Percentiles rank a stretch among this genome's conserved stretches.
Evolutionary conservation across 2,797 vertebrate genomes (phyloP).

Genomic region (Prionace glauca): DNA sequence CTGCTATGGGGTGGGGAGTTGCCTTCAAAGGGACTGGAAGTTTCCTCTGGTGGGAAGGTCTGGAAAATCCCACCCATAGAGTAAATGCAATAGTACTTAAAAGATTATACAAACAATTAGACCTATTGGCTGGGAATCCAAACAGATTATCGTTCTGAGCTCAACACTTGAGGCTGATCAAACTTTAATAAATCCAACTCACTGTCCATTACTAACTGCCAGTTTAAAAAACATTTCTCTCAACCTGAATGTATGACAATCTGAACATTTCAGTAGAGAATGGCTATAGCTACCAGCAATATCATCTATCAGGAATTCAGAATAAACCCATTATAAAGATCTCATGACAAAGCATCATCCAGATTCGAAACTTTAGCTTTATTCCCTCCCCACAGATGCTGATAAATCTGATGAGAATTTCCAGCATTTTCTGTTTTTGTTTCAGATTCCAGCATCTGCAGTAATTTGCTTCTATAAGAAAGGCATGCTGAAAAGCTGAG

Average conservation of each 20-base stretch:
- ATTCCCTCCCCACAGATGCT: too few species aligned
- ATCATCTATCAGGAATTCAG: background rate
- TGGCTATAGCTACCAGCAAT: background rate
- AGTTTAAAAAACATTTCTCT: background rate
- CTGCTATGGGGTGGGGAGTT: too few species aligned
- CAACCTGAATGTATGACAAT: background rate
- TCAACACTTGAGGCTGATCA: background rate
- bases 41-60: too few species aligned
- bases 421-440: too few species aligned
- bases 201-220: background rate
- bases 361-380: too few species aligned
- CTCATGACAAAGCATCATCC: too few species aligned
- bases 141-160: background rate
- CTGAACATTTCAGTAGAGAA: background rate
- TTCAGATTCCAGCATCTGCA: too few species aligned
- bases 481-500: background rate
- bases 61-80: background rate
- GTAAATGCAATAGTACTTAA: background rate
- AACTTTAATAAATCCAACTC: background rate
- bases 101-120: background rate
- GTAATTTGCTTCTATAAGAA: too few species aligned
- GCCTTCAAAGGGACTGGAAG: too few species aligned
- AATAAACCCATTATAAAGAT: background rate
- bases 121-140: background rate
- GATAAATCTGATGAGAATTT: too few species aligned